Base-by-base conservation (phyloP, 2,113 vertebrate species). In the Myodes glareolus region DNA sequence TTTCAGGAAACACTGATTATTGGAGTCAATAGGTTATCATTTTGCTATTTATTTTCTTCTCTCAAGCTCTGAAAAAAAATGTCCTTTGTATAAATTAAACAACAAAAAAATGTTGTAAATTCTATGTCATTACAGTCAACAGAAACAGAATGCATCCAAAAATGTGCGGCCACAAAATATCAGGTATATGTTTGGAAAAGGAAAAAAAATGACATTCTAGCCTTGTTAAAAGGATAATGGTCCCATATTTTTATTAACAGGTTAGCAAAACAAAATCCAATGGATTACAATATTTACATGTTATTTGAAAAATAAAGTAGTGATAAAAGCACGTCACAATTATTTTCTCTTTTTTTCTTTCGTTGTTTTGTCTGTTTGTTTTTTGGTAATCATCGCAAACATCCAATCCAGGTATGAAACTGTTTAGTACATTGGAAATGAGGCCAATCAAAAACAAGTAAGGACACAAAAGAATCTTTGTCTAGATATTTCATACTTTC, bases 271-370 rank as follows among this genome's bases (percentile, higher is more conserved):
- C 99, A 99, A 98, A 99, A 98, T 98, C 98, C 98, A 99, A 99
- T 99, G 99, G 99, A 99, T 99, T 99, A 99, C 99, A 99, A 99
- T 99, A 99, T 99, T 99, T 99, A 99, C 99, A 99, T 99, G 99
- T 99, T 99, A 99, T 99, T 99, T 99, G 98, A 99, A 99, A 99
- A 99, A 99, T 98, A 98, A 99, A 99, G 99, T 99, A 99, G 99
- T 99, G 99, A 99, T 99, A 99, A 99, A 99, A 99, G 99, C 99
- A 99, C 99, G 99, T 99, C 99, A 99, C 99, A 99, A 99, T 99
- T 99, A 99, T 99, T 99, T 99, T 99, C 82, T 95, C 13, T 70
- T 95, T 12, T 90, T 96, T 88, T 90, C 91, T 95, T 96, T 72
- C 55, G 25, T 80, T 0, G 97, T 67, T 52, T 36, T 73, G 45